Conservation (phyloP, 35 echinoderm and acorn worm species). For the Apostichopus parvimensis region DNA sequence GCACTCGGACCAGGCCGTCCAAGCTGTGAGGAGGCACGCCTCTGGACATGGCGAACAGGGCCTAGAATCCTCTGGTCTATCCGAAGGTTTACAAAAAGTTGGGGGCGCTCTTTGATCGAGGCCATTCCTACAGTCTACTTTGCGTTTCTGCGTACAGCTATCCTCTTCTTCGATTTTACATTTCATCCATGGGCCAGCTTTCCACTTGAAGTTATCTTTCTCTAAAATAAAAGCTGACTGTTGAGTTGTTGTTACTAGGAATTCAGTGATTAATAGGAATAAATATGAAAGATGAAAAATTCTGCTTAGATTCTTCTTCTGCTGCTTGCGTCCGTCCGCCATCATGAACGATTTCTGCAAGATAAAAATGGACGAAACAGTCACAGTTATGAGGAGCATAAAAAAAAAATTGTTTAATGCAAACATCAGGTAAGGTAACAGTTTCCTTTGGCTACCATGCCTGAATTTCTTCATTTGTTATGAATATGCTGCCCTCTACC, state of each 20-base stretch:
- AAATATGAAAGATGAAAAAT: neutral
- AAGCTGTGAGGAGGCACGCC: slow-evolving; percentile 58
- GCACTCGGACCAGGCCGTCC: slow-evolving; percentile 71
- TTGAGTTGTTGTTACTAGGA: neutral
- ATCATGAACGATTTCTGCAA: neutral
- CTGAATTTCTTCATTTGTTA: too few relatives aligned
- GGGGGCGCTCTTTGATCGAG: slow-evolving; percentile 35
- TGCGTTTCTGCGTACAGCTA: slow-evolving; percentile 9
- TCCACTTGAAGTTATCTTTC: slow-evolving; percentile 44
- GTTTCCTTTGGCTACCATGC: too few relatives aligned
- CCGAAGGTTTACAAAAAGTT: slow-evolving; percentile 58
- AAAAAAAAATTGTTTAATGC: too few relatives aligned
- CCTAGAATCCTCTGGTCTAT: slow-evolving; percentile 23
- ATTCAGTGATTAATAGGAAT: neutral
- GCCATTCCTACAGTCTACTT: slow-evolving; percentile 27
- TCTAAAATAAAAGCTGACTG: slow-evolving; percentile 44
- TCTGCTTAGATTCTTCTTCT: neutral
- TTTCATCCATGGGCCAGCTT: neutral
- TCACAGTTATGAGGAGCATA: too few relatives aligned
- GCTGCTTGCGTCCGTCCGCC: neutral
- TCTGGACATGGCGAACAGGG: slow-evolving; percentile 67
- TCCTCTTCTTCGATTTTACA: neutral
- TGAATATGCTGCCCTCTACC: too few relatives aligned
- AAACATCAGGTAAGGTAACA: too few relatives aligned
- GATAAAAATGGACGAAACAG: too few relatives aligned